Evolutionary conservation across 2,888 invertebrate genomes (phyloP).

Genomic region (Drosophila aldrichi): DNA sequence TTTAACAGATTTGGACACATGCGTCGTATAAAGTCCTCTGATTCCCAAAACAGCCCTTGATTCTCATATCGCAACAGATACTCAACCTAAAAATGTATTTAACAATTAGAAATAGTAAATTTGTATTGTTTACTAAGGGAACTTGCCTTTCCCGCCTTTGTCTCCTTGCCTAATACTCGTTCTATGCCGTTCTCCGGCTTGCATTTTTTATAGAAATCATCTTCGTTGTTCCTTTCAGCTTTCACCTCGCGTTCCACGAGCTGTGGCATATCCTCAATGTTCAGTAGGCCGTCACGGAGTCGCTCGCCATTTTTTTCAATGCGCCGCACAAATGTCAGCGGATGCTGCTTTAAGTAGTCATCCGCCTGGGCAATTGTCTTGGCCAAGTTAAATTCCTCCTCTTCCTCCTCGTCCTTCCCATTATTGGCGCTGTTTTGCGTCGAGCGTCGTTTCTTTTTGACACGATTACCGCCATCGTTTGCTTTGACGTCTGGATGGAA

Average conservation of each 20-base stretch:
- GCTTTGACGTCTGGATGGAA: conserved; percentile 80
- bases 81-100: conserved; percentile 64
- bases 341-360: conserved; percentile 75
- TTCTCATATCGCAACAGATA: conserved; percentile 78
- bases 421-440: conserved; percentile 24
- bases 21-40: conserved; percentile 73
- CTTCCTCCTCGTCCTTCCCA: conserved; percentile 56
- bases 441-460: conserved; percentile 66
- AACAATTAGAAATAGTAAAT: neutral
- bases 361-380: conserved; percentile 76
- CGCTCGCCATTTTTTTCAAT: conserved; percentile 60
- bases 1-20: conserved; percentile 77
- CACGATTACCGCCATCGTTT: conserved; percentile 76
- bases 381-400: conserved; percentile 71
- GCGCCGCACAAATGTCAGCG: conserved; percentile 78
- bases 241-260: conserved; percentile 19
- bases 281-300: conserved; percentile 59
- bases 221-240: conserved; percentile 49
- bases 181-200: conserved; percentile 81
- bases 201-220: conserved; percentile 67
- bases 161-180: conserved; percentile 77
- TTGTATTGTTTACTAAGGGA: too few species aligned
- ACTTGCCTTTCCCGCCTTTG: conserved; percentile 76
- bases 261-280: conserved; percentile 61
- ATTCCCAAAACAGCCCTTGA: conserved; percentile 77